Evolutionary conservation across 2,113 vertebrate genomes (phyloP), one percentile per base, ranked within the genome.

Genomic region (Noturus placidus): DNA sequence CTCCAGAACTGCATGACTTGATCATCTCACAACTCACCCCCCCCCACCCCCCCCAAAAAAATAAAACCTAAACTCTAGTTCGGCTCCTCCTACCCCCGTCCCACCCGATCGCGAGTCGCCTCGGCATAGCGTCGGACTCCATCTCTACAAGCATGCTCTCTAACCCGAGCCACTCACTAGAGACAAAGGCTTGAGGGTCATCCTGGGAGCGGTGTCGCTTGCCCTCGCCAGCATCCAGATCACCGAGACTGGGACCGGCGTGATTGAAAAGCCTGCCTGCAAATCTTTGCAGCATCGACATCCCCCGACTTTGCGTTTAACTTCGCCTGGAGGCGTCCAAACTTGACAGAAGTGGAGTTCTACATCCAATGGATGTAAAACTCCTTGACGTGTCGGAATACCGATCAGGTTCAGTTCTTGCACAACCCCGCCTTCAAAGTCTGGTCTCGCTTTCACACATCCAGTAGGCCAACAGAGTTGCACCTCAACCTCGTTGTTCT

Each of bases 281-380:
- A 88, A 96, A 92, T 89, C 92, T 94, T 88, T 95, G 93, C 90
- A 96, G 92, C 86, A 93, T 92, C 79, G 94, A 94, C 95, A 95
- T 96, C 56, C n/a, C n/a, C 72, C 14, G 85, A 87, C 83, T 65
- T 87, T 54, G 72, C 27, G 88, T 78, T 0, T 65, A 87, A 54
- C 8, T 35, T 61, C 56, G 80, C 63, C 79, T 33, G 76, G 50
- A 63, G 88, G 82, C 57, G 89, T 89, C 90, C 77, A 87, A 91
- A 87, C 72, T 87, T 74, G 78, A 27, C 33, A 33, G 83, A 17
- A 54, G n/a, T 13, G 19, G 19, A 70, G 42, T 22, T 56, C 56
- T 11, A 8, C 70, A 54, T 15, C 59, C 42, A 19, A 65, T 1
- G 52, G 52, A n/a, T 27, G 46, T 27, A 1, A 54, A 14, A 46